Evolutionary conservation across 2,113 vertebrate genomes (phyloP).

Genomic region (Labeo rohita): DNA sequence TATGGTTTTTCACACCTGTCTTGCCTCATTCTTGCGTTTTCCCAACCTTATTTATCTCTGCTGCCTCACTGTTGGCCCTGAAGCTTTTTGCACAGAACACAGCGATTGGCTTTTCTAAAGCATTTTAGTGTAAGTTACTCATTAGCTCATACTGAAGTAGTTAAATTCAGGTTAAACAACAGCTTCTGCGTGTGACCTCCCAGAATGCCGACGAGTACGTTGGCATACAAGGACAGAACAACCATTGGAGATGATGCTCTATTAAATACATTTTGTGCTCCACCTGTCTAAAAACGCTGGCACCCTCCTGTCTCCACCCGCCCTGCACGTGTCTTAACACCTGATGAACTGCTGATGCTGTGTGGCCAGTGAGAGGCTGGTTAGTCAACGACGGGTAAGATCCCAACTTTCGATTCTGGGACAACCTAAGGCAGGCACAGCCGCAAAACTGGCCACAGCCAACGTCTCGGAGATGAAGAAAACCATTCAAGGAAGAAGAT

Average conservation of each 20-base stretch:
- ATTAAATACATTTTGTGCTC: constrained; percentile 45
- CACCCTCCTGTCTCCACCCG: constrained; percentile 51
- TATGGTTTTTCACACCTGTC: not conserved
- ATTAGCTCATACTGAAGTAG: not conserved
- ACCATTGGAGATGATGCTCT: constrained; percentile 31
- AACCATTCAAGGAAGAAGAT: constrained; percentile 41
- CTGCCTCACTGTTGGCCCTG: constrained; percentile 24
- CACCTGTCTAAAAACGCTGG: constrained; percentile 30
- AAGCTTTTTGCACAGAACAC: constrained; percentile 49
- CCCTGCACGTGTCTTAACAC: constrained; percentile 28
- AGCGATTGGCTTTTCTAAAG: not conserved
- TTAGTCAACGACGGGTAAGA: constrained; percentile 88
- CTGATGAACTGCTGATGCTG: constrained; percentile 33
- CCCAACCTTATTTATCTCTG: not conserved
- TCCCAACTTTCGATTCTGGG: constrained; percentile 73
- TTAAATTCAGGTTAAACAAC: not conserved
- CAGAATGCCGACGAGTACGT: constrained; percentile 35
- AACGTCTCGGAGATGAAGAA: not conserved
- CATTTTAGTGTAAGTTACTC: not conserved
- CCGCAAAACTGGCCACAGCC: constrained; percentile 71
- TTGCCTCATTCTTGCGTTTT: not conserved
- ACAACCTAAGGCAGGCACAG: constrained; percentile 89
- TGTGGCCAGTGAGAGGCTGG: constrained; percentile 75
- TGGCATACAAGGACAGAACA: constrained; percentile 6
- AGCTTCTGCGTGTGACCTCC: constrained; percentile 28